Base-by-base conservation (phyloP, 2,888 invertebrate species). In the Hirudinaria manillensis region DNA sequence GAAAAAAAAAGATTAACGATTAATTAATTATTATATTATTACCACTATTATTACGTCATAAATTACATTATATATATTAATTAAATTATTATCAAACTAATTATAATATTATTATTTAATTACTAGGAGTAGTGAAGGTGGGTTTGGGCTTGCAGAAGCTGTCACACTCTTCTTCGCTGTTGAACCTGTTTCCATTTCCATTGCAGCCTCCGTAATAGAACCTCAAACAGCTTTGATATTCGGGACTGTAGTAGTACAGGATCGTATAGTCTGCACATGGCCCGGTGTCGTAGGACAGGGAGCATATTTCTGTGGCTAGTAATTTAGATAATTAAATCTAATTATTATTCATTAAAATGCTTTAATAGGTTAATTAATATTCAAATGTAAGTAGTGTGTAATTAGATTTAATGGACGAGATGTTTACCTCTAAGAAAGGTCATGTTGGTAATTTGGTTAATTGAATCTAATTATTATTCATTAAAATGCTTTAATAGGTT, bases 381-480 rank as follows among this genome's bases (percentile, higher is more conserved):
- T n/a, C n/a, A n/a, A n/a, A n/a, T n/a, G n/a, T n/a, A n/a, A n/a
- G n/a, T n/a, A n/a, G n/a, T n/a, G n/a, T n/a, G n/a, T n/a, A n/a
- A n/a, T n/a, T n/a, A n/a, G n/a, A n/a, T n/a, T n/a, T n/a, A n/a
- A n/a, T n/a, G n/a, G n/a, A n/a, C n/a, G n/a, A n/a, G n/a, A n/a
- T n/a, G n/a, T n/a, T n/a, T n/a, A n/a, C n/a, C n/a, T n/a, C n/a
- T n/a, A n/a, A n/a, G n/a, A n/a, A n/a, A n/a, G n/a, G n/a, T n/a
- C n/a, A n/a, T n/a, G 84, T 97, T 97, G 77, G 95, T 96, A 74
- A 53, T 13, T 16, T 53, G 24, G 61, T 21, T 29, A 61, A 61
- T 61, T 61, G 13, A 19, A 2, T 29, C 1, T 24, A 21, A 29
- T 29, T 27, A 61, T 21, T 29, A 56, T 56, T 56, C 13, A 56